Evolutionary conservation across 2,113 vertebrate species (phyloP).

Genomic region (Lonchura striata): DNA sequence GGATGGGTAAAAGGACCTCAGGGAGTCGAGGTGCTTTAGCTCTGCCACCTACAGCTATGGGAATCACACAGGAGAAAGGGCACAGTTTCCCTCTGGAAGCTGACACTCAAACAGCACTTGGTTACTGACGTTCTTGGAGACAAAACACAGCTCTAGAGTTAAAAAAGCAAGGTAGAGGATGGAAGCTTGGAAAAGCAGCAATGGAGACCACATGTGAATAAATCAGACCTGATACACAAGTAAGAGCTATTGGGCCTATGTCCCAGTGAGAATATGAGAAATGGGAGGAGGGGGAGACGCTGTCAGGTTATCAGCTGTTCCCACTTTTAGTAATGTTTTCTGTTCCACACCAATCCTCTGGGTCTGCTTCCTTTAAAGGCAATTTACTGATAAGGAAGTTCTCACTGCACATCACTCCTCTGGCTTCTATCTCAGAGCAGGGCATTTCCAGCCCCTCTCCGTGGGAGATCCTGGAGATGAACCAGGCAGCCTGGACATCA

Average conservation of each 20-base stretch:
- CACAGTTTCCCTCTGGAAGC: not conserved
- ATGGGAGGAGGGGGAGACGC: not conserved
- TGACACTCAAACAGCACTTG: not conserved
- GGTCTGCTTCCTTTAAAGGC: not conserved
- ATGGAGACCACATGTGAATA: not conserved
- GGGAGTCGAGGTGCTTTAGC: not conserved
- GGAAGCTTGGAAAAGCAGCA: constrained; percentile 1
- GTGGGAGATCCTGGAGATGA: not conserved
- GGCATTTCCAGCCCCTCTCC: not conserved
- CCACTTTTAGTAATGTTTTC: not conserved
- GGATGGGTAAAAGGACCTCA: not conserved
- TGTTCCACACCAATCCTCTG: not conserved
- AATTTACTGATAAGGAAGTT: not conserved
- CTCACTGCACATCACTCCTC: not conserved
- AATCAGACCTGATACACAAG: not conserved
- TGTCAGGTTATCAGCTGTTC: not conserved
- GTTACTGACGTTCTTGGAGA: not conserved
- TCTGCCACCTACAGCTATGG: not conserved
- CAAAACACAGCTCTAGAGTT: not conserved
- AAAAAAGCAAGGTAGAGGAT: not conserved
- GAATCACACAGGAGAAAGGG: not conserved
- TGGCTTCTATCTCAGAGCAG: not conserved
- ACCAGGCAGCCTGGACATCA: not conserved
- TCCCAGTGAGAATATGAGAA: not conserved
- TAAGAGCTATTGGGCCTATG: not conserved